phyloP scores from a whole-genome alignment of 2,797 vertebrate species.

The Danio choprae region DNA sequence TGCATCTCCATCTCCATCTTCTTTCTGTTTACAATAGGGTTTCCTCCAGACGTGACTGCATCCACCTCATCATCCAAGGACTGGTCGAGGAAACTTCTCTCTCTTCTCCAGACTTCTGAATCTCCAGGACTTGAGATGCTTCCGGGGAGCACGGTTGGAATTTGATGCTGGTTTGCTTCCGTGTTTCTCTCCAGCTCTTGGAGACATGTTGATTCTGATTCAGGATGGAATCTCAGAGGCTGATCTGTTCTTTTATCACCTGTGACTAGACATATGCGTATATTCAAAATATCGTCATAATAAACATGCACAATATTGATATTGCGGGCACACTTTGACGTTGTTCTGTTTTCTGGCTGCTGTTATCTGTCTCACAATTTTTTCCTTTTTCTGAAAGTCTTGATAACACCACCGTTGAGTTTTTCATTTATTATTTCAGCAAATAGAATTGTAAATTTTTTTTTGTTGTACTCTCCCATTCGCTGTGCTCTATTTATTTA shows the following conservation, averaged over 20 bases:
- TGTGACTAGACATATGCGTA: too few relatives aligned
- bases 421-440: too few relatives aligned
- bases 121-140: neutral
- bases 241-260: constrained; percentile 3
- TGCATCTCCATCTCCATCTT: neutral
- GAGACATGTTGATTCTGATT: neutral
- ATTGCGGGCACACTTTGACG: too few relatives aligned
- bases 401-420: too few relatives aligned
- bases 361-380: too few relatives aligned
- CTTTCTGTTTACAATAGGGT: neutral
- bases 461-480: too few relatives aligned
- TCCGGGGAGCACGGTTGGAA: neutral
- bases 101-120: constrained; percentile 1
- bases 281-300: too few relatives aligned
- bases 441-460: too few relatives aligned
- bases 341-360: too few relatives aligned
- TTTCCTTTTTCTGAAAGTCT: too few relatives aligned
- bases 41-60: constrained; percentile 10
- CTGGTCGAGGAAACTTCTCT: neutral
- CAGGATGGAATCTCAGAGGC: neutral
- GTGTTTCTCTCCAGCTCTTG: neutral
- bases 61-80: constrained; percentile 46
- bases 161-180: neutral
- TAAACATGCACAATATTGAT: too few relatives aligned
- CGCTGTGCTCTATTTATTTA: too few relatives aligned